A percentile compares a stretch with the other conserved stretches of the same genome.
Evolutionary conservation across 2,113 vertebrate species (phyloP).

Genomic region (Neofelis nebulosa): DNA sequence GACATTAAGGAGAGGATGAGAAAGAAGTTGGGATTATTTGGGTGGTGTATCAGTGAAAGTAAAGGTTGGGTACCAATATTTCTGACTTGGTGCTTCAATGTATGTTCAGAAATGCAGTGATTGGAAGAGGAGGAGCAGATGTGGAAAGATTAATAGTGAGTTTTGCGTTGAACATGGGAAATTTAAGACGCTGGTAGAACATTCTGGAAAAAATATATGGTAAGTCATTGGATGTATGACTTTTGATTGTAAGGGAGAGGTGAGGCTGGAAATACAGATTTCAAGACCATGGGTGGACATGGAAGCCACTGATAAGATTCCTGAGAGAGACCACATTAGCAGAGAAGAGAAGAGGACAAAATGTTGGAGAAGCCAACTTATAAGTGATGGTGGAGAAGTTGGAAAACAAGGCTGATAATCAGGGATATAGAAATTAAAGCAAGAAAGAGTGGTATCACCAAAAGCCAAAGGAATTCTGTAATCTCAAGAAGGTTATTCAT

Average conservation of each 20-base stretch:
- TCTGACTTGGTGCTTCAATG: background rate
- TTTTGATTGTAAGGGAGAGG: background rate
- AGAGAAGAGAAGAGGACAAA: background rate
- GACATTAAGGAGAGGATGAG: background rate
- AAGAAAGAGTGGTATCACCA: background rate
- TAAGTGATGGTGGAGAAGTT: background rate
- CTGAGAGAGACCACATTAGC: background rate
- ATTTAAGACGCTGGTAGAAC: background rate
- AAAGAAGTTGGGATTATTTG: background rate
- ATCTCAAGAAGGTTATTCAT: background rate
- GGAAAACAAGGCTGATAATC: background rate
- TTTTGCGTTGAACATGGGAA: background rate
- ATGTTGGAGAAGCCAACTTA: background rate
- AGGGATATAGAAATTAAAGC: background rate
- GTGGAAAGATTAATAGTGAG: background rate
- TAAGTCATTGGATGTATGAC: background rate
- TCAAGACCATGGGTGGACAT: background rate
- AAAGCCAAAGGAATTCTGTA: background rate
- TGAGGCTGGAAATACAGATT: background rate
- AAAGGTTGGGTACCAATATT: background rate
- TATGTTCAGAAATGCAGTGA: background rate
- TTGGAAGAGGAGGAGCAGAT: background rate
- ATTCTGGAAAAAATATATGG: background rate
- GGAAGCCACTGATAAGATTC: background rate
- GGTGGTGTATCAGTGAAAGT: background rate